Conservation (phyloP, 2,888 invertebrate species). For the Hipparchia sbordonii region DNA sequence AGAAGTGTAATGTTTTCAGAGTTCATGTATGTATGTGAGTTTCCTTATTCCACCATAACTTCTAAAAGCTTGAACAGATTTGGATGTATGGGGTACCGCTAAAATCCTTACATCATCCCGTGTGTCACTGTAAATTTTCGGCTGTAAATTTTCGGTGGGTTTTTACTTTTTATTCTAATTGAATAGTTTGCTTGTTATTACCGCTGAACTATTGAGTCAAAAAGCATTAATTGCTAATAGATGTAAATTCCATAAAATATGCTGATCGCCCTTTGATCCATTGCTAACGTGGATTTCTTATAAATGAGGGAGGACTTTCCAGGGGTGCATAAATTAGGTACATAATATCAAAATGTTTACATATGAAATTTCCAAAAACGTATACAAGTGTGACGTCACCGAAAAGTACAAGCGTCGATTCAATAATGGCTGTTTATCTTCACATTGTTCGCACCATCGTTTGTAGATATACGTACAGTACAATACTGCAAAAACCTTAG, state of each 20-base stretch:
- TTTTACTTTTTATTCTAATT: too few relatives aligned
- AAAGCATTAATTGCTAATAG: background rate
- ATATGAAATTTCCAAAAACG: background rate
- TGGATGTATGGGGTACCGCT: too few relatives aligned
- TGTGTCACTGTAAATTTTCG: too few relatives aligned
- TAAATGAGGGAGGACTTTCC: background rate
- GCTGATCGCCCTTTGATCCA: conserved; percentile 10
- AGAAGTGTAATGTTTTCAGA: too few relatives aligned
- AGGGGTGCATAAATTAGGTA: conserved; percentile 14
- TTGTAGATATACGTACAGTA: background rate
- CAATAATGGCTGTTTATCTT: too few relatives aligned
- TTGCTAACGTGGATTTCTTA: background rate
- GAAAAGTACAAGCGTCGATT: too few relatives aligned
- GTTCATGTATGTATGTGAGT: too few relatives aligned
- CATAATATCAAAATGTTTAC: background rate
- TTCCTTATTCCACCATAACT: too few relatives aligned
- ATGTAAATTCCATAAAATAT: background rate
- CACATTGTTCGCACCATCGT: background rate
- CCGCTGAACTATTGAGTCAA: background rate
- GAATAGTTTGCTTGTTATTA: background rate
- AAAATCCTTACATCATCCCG: too few relatives aligned
- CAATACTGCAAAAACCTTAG: background rate
- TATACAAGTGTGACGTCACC: conserved; percentile 2
- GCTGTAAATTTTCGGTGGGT: too few relatives aligned
- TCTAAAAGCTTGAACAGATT: too few relatives aligned